Percentiles rank a stretch among this genome's conserved stretches.
Conservation (phyloP, 2,113 vertebrate genomes). For the Leptobrachium ailaonicum region DNA sequence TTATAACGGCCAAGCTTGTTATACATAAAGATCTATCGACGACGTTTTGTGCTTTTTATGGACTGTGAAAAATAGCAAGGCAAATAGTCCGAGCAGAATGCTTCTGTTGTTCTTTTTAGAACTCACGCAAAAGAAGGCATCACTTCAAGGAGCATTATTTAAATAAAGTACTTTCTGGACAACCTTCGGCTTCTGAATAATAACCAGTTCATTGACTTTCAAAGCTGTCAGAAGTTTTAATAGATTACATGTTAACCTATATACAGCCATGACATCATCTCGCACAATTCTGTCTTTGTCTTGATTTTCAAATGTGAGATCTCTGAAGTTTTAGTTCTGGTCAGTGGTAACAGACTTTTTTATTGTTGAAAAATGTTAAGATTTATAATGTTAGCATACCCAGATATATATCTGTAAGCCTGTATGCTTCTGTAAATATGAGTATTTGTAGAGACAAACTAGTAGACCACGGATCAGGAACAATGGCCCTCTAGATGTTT, state of each 20-base stretch:
- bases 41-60: not conserved
- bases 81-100: not conserved
- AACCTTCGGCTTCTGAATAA: slow-evolving; percentile 20
- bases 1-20: too few relatives aligned
- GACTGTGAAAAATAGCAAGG: not conserved
- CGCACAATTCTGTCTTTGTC: slow-evolving; percentile 35
- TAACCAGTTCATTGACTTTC: slow-evolving; percentile 21
- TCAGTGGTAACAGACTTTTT: not conserved
- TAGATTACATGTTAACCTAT: slow-evolving; percentile 42
- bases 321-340: not conserved
- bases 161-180: slow-evolving; percentile 4
- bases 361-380: not conserved
- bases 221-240: slow-evolving; percentile 24
- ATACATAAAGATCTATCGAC: not conserved
- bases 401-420: not conserved
- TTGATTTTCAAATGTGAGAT: not conserved
- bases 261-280: slow-evolving; percentile 18
- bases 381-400: not conserved
- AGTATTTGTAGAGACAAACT: too few relatives aligned
- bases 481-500: too few relatives aligned
- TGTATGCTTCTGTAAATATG: too few relatives aligned
- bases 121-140: not conserved
- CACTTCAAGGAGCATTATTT: not conserved
- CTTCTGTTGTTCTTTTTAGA: not conserved
- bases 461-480: too few relatives aligned